Percentiles rank a stretch among this genome's conserved stretches.
These are phyloP conservation scores for Nipponacmea schrenckii DNA, from an alignment of 2,888 invertebrate species.

Conservation along the genomic window DNA sequence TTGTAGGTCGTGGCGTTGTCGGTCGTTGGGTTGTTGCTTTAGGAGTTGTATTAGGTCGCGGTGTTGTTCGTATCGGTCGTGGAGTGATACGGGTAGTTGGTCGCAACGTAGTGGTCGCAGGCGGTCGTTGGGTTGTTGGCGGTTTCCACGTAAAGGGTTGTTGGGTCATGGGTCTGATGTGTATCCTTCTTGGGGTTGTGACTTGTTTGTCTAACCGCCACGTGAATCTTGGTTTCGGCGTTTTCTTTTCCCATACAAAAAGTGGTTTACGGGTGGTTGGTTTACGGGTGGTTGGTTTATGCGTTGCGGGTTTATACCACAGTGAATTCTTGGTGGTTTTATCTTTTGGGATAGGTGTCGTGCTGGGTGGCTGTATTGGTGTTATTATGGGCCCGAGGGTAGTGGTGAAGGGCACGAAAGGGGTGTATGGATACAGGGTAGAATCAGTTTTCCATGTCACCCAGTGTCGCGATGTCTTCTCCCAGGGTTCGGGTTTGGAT, in stretches of 20 bases:
- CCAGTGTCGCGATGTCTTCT: background rate
- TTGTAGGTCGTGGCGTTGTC: background rate
- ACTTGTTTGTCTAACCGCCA: background rate
- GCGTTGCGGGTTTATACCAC: background rate
- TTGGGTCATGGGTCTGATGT: background rate
- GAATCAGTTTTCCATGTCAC: conserved; percentile 4
- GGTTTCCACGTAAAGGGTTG: background rate
- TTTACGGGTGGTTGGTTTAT: conserved; percentile 4
- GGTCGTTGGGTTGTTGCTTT: background rate
- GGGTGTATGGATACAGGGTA: background rate
- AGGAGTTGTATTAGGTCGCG: background rate
- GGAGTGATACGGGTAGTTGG: background rate
- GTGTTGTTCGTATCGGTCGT: background rate
- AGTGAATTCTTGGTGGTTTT: conserved; percentile 1
- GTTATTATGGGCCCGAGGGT: background rate
- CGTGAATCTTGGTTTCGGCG: background rate
- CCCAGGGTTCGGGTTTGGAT: conserved; percentile 11
- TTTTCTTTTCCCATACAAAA: background rate
- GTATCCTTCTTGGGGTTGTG: background rate
- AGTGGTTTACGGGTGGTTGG: background rate
- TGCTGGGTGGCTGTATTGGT: background rate
- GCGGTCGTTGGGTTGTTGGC: background rate
- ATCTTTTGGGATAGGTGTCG: background rate
- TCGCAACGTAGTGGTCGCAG: background rate
- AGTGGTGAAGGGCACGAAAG: background rate